Evolutionary conservation across 2,113 vertebrate species (phyloP).

Genomic region (Micromys minutus): DNA sequence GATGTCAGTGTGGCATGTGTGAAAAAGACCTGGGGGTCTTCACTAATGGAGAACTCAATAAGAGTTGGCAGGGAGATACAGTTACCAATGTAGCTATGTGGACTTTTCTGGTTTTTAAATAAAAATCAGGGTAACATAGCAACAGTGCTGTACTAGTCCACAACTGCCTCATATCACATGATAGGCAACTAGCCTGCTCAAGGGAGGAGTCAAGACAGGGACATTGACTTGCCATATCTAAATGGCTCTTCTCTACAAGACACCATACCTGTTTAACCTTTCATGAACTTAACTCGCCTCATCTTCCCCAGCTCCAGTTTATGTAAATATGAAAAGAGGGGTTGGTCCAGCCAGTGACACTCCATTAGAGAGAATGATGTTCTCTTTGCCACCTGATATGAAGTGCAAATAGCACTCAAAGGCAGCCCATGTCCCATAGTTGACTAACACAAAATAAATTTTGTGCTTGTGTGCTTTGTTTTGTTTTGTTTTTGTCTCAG

Average conservation of each 20-base stretch:
- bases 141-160: background rate
- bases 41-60: background rate
- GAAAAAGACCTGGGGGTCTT: conserved; percentile 20
- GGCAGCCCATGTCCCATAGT: background rate
- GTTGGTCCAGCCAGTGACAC: background rate
- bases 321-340: background rate
- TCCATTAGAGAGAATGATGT: background rate
- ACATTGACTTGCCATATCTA: background rate
- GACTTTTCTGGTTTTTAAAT: background rate
- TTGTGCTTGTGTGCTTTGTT: background rate
- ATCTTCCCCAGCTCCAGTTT: background rate
- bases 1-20: background rate
- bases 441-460: background rate
- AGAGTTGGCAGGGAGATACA: conserved; percentile 13
- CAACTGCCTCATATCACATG: background rate
- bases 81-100: background rate
- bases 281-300: background rate
- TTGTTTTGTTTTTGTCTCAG: background rate
- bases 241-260: background rate
- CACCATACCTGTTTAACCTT: background rate
- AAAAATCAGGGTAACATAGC: background rate
- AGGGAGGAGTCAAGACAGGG: background rate
- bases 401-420: background rate
- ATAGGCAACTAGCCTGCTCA: background rate
- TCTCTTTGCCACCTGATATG: background rate